Evolutionary conservation across 1,140 invertebrate species (phyloP), one percentile per base, ranked within the genome.

Genomic region (Drosophila tsacasi): DNA sequence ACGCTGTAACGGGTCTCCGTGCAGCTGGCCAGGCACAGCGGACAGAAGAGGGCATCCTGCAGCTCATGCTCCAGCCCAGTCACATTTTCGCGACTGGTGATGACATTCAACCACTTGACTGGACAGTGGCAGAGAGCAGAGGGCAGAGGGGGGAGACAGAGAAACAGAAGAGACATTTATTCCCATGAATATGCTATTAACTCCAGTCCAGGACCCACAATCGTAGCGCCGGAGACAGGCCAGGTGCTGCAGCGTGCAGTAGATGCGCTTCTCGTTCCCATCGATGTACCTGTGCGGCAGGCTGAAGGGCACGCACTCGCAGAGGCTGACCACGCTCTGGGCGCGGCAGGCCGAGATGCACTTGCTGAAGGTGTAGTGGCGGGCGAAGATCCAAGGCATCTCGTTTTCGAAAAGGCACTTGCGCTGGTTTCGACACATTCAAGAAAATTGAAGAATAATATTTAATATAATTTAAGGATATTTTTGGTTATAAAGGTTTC

Each of bases 331-430:
- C 9, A 95, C 90, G 74, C 94, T 94, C 13, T 93, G 83, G 69
- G 94, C 93, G 21, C 94, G 92, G 73, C 95, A 95, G 54, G 93
- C 94, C 2, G 95, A 92, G 76, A 95, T 93, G 67, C 95, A 95
- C 68, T 94, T 94, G 72, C 94, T 92, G 62, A 83, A 85, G 40
- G 72, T 91, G 55, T 92, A 92, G 35, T 57, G 58, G 7, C 42
- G 64, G 3, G 73, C 55, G 37, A 82, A 92, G 6, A 81, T 59
- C 92, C 76, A 93, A 81, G 32, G 94, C 93, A 90, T 94, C 93
- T 93, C 92, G 40, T 92, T 77, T 62, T 74, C 73, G 17, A 92
- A 92, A 12, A 79, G 76, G 44, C 91, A 92, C 49, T 92, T 91
- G n/a, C 91, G 89, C 91, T 92, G 52, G 19, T 35, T 35, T 39